A percentile compares a stretch with the other conserved stretches of the same genome.
phyloP scores from a whole-genome alignment of 2,888 invertebrate species.

The Drosophila austrosaltans region DNA sequence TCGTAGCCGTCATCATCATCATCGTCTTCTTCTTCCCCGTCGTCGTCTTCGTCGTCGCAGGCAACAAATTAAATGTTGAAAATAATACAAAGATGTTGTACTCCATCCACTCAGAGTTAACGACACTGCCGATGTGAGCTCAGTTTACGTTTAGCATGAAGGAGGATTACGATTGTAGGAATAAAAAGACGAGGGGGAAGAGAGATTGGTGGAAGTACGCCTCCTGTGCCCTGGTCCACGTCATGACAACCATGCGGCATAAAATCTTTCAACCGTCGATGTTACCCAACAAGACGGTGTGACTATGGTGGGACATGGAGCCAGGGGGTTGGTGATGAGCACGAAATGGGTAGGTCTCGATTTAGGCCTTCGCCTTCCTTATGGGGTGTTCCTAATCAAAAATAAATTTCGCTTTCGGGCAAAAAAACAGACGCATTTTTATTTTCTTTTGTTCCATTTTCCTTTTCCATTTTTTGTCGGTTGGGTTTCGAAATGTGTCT shows the following conservation, averaged over 20 bases:
- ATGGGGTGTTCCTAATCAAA: conserved; percentile 70
- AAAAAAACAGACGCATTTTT: conserved; percentile 55
- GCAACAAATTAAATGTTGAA: conserved; percentile 78
- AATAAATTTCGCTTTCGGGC: conserved; percentile 56
- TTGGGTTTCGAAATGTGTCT: conserved; percentile 74
- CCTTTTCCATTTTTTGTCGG: conserved; percentile 59
- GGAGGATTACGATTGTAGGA: conserved; percentile 48
- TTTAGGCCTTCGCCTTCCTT: not conserved
- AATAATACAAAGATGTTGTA: conserved; percentile 77
- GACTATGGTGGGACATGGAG: not conserved
- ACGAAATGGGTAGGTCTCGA: conserved; percentile 29
- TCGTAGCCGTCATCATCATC: conserved; percentile 18
- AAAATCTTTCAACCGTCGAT: conserved; percentile 52
- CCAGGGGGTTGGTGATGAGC: conserved; percentile 55
- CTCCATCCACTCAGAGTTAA: conserved; percentile 65
- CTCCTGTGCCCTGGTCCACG: conserved; percentile 41
- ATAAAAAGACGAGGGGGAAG: not conserved
- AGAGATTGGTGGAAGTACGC: conserved; percentile 1
- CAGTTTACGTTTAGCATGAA: conserved; percentile 71
- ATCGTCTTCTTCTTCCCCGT: conserved; percentile 57
- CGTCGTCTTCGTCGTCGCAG: conserved; percentile 69
- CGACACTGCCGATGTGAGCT: conserved; percentile 58
- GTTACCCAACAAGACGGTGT: conserved; percentile 26
- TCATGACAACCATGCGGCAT: conserved; percentile 72
- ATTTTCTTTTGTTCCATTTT: conserved; percentile 48